A percentile compares a stretch with the other conserved stretches of the same genome.
phyloP scores from a whole-genome alignment of 53 echinoderm and acorn worm species.

The Holothuria scabra region DNA sequence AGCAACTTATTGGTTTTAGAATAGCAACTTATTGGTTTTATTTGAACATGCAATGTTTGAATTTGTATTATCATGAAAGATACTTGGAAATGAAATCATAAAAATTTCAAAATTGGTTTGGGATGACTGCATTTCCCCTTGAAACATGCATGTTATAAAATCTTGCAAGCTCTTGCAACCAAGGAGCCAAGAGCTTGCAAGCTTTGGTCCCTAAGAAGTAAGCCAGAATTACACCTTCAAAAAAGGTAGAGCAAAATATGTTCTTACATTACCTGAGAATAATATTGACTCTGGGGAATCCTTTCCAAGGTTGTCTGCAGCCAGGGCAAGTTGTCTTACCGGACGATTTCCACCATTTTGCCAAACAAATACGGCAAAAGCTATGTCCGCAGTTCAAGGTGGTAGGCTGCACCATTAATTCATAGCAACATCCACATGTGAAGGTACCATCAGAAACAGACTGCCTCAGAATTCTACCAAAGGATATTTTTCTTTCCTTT shows the following conservation, averaged over 20 bases:
- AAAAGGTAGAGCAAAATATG: neutral
- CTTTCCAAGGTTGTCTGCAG: conserved; percentile 90
- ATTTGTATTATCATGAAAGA: too few relatives aligned
- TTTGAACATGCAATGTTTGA: too few relatives aligned
- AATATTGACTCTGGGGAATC: conserved; percentile 91
- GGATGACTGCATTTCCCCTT: too few relatives aligned
- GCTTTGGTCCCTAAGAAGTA: too few relatives aligned
- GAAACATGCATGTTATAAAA: too few relatives aligned
- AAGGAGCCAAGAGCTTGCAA: too few relatives aligned
- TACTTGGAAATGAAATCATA: too few relatives aligned
- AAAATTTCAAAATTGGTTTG: too few relatives aligned
- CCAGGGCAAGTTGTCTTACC: conserved; percentile 82
- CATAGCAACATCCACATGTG: conserved; percentile 90
- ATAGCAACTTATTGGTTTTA: too few relatives aligned
- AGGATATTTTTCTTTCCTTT: conserved; percentile 28
- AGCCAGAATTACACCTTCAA: neutral
- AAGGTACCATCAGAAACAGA: conserved; percentile 60
- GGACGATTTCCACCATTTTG: conserved; percentile 90
- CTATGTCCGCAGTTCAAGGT: conserved; percentile 94
- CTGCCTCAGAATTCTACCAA: conserved; percentile 23
- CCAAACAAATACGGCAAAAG: conserved; percentile 91
- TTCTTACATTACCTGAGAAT: conserved; percentile 70
- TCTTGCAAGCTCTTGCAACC: too few relatives aligned
- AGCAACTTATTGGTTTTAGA: too few relatives aligned
- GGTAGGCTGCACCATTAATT: conserved; percentile 92